phyloP scores from a whole-genome alignment of 2,797 vertebrate species.

The Heliangelus exortis region DNA sequence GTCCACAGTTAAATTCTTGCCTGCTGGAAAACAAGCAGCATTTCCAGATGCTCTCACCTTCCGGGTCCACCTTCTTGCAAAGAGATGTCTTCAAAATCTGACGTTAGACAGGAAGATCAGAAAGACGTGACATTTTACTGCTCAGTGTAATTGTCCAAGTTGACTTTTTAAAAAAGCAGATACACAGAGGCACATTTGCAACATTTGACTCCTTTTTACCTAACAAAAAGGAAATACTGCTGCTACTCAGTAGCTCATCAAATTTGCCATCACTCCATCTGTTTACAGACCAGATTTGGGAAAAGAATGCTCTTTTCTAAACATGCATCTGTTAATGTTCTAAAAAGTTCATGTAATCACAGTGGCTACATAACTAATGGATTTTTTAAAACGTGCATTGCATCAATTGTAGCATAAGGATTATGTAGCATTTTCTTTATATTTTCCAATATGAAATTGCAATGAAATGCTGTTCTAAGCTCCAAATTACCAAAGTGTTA shows the following conservation, averaged over 20 bases:
- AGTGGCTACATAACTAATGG: neutral
- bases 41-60: neutral
- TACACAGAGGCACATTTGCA: neutral
- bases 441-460: neutral
- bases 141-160: neutral
- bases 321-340: neutral
- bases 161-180: neutral
- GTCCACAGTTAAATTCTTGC: neutral
- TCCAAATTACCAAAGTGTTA: neutral
- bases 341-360: neutral
- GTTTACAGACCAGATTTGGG: neutral
- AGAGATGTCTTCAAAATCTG: neutral
- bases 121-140: neutral
- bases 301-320: neutral
- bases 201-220: neutral
- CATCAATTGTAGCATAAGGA: neutral
- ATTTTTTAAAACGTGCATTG: neutral
- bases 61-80: neutral
- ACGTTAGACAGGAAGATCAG: neutral
- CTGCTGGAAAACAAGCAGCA: neutral
- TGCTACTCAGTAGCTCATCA: neutral
- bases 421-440: neutral
- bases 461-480: neutral
- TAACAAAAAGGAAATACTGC: neutral
- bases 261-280: neutral